A percentile compares a stretch with the other conserved stretches of the same genome.
phyloP scores from a whole-genome alignment of 1,140 invertebrate genomes.

The Drosophila novamexicana region DNA sequence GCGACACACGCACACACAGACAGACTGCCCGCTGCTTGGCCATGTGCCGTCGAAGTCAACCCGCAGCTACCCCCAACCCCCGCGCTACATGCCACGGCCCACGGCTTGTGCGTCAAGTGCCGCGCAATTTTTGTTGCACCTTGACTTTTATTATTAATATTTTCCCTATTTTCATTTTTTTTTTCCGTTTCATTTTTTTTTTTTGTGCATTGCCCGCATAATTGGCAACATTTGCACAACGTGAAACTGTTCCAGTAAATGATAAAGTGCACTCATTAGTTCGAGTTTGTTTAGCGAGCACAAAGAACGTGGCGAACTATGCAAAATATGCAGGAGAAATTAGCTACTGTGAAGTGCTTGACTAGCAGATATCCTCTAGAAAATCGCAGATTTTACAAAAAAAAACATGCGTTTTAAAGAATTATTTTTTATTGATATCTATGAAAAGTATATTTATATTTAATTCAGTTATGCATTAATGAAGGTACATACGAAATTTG shows the following conservation, averaged over 20 bases:
- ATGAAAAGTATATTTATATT: too few relatives aligned
- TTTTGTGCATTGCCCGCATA: constrained; percentile 64
- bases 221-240: constrained; percentile 70
- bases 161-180: constrained; percentile 13
- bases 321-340: constrained; percentile 41
- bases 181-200: constrained; percentile 12
- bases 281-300: constrained; percentile 72
- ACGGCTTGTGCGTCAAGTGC: constrained; percentile 59
- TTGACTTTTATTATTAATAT: constrained; percentile 63
- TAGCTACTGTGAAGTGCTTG: neutral
- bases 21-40: constrained; percentile 71
- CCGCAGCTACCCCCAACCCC: constrained; percentile 16
- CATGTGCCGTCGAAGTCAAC: constrained; percentile 53
- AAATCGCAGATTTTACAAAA: too few relatives aligned
- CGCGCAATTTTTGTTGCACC: constrained; percentile 75
- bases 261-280: constrained; percentile 71
- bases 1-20: constrained; percentile 42
- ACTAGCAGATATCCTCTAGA: neutral
- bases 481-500: too few relatives aligned
- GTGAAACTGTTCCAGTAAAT: constrained; percentile 58
- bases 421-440: too few relatives aligned
- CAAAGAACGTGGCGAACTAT: constrained; percentile 34
- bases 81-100: constrained; percentile 17
- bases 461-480: too few relatives aligned
- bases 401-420: too few relatives aligned